Evolutionary conservation across 2,888 invertebrate genomes (phyloP).

Genomic region (Monoplex corrugatus): DNA sequence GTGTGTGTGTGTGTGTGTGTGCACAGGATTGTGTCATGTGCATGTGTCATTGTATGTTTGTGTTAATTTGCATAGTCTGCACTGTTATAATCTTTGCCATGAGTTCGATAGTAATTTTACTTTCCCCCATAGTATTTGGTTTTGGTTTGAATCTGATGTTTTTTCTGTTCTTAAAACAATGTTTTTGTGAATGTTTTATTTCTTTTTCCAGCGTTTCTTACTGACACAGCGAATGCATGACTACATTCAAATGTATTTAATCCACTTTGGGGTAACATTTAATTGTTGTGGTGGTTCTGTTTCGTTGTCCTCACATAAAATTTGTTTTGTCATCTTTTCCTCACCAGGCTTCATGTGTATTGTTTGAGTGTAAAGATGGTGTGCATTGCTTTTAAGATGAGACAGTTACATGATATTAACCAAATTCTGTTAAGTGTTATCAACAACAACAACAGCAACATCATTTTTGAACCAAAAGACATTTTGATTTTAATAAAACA

Average conservation of each 20-base stretch:
- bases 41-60: not conserved
- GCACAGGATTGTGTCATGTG: not conserved
- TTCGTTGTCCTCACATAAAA: not conserved
- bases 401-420: too few species aligned
- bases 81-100: not conserved
- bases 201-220: conserved; percentile 45
- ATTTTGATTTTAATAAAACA: too few species aligned
- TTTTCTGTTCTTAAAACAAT: not conserved
- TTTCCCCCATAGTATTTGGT: not conserved
- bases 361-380: not conserved
- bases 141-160: too few species aligned
- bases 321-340: not conserved
- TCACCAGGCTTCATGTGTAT: not conserved
- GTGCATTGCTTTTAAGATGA: too few species aligned
- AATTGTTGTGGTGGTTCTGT: conserved; percentile 33
- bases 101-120: not conserved
- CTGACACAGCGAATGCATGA: conserved; percentile 47
- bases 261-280: conserved; percentile 42
- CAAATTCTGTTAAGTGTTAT: too few species aligned
- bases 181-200: not conserved
- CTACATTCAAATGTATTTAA: conserved; percentile 42
- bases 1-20: not conserved
- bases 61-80: not conserved
- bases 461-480: too few species aligned
- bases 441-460: too few species aligned